Conservation (phyloP, 2,888 invertebrate genomes). For the Eurois occulta region DNA sequence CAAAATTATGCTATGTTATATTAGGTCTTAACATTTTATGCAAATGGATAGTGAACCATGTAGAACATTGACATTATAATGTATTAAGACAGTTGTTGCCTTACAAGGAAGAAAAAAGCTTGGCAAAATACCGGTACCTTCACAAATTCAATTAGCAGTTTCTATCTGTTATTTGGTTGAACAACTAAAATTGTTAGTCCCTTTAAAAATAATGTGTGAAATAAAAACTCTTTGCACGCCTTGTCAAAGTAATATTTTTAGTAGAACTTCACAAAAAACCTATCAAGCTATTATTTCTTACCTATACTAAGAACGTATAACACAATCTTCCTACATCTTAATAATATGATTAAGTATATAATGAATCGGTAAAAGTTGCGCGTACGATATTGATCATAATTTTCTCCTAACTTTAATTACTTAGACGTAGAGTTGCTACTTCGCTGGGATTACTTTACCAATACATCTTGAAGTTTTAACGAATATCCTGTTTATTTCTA, state of each 20-base stretch:
- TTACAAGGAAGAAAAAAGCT: not conserved
- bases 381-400: slow-evolving; percentile 49
- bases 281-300: not conserved
- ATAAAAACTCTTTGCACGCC: not conserved
- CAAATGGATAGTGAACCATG: no score
- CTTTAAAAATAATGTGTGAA: not conserved
- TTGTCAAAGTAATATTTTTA: not conserved
- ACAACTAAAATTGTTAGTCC: not conserved
- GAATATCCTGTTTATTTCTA: slow-evolving; percentile 32
- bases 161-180: not conserved
- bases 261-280: not conserved
- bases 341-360: slow-evolving; percentile 40
- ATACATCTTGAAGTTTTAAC: slow-evolving; percentile 47
- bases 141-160: not conserved
- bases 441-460: slow-evolving; percentile 48
- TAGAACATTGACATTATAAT: no score
- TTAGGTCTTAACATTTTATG: no score
- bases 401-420: slow-evolving; percentile 56
- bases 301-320: not conserved
- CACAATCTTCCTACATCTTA: slow-evolving; percentile 5
- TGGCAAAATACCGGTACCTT: not conserved
- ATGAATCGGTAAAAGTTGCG: slow-evolving; percentile 47
- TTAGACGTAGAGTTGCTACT: slow-evolving; percentile 50
- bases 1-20: no score
- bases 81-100: not conserved